Conservation (phyloP, 2,888 invertebrate genomes). For the Osedax frankpressi region DNA sequence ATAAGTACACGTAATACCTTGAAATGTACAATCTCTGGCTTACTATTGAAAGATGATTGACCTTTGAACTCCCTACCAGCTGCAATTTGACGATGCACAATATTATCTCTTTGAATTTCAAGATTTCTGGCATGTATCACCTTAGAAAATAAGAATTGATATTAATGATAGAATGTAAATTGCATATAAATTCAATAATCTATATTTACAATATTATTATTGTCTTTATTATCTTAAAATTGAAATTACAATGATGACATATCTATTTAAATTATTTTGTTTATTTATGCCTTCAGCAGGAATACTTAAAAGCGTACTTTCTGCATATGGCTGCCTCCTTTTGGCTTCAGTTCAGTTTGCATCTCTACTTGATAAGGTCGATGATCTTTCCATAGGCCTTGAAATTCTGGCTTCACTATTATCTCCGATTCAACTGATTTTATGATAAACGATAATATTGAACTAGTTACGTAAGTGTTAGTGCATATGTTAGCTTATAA, state of each 20-base stretch:
- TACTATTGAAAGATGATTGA: slow-evolving; percentile 41
- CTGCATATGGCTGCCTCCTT: slow-evolving; percentile 42
- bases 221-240: too few relatives aligned
- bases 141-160: neutral
- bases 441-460: neutral
- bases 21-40: slow-evolving; percentile 45
- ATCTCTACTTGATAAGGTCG: slow-evolving; percentile 37
- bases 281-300: too few relatives aligned
- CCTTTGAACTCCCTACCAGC: slow-evolving; percentile 42
- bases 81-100: slow-evolving; percentile 42
- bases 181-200: too few relatives aligned
- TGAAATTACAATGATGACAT: too few relatives aligned
- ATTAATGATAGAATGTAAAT: too few relatives aligned
- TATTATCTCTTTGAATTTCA: slow-evolving; percentile 32
- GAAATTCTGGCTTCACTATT: slow-evolving; percentile 43
- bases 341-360: slow-evolving; percentile 28
- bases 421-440: neutral
- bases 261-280: too few relatives aligned
- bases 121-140: neutral
- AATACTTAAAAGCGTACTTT: too few relatives aligned
- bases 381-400: slow-evolving; percentile 42
- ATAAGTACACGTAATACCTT: slow-evolving; percentile 34
- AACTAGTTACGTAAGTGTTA: too few relatives aligned
- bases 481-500: neutral
- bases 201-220: too few relatives aligned